Evolutionary conservation across 2,797 vertebrate species (phyloP).

Genomic region (Lepus oiostolus): DNA sequence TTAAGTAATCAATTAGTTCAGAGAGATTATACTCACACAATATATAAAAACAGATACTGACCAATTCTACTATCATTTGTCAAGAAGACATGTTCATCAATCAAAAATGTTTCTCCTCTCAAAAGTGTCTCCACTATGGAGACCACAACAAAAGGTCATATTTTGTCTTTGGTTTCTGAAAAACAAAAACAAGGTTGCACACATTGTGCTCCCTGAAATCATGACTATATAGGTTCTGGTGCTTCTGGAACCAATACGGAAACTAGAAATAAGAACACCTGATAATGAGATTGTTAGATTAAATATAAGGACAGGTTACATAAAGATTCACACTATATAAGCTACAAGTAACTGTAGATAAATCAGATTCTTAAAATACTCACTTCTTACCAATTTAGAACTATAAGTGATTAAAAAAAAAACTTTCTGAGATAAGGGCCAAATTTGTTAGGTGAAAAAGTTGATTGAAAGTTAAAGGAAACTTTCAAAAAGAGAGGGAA

Average conservation of each 20-base stretch:
- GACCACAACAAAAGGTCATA: conserved; percentile 24
- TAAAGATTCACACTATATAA: too few species aligned
- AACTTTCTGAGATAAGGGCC: neutral
- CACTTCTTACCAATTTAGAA: neutral
- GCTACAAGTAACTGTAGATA: too few species aligned
- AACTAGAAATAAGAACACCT: conserved; percentile 38
- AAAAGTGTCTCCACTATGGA: conserved; percentile 34
- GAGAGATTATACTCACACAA: neutral
- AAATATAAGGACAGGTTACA: too few species aligned
- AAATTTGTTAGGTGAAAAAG: too few species aligned
- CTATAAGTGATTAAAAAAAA: neutral
- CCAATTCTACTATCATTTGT: too few species aligned
- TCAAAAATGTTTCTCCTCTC: neutral
- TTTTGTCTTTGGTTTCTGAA: conserved; percentile 3
- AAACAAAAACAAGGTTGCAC: neutral
- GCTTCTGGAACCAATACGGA: conserved; percentile 18
- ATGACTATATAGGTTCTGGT: conserved; percentile 1
- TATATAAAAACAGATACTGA: too few species aligned
- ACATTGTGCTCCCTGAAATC: conserved; percentile 51
- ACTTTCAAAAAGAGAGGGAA: too few species aligned
- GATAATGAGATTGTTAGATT: conserved; percentile 3
- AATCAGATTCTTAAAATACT: too few species aligned
- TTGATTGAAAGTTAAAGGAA: too few species aligned
- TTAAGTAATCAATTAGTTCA: neutral
- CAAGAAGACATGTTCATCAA: too few species aligned